phyloP scores from a whole-genome alignment of 2,888 invertebrate genomes.

The Pachydiplax longipennis region DNA sequence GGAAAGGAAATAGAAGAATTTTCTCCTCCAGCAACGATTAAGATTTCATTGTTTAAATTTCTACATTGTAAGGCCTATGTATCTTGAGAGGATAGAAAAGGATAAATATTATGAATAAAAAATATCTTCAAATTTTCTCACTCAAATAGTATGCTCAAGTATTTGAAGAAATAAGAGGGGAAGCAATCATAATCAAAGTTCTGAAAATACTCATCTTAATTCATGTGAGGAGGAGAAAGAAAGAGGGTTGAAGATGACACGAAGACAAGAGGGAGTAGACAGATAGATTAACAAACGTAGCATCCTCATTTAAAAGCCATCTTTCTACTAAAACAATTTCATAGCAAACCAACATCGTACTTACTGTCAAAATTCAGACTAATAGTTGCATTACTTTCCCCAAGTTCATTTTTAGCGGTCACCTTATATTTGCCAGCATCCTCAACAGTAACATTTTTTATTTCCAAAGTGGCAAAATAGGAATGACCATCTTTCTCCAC shows the following conservation, averaged over 20 bases:
- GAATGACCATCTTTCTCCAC: conserved; percentile 92
- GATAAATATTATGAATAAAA: too few species aligned
- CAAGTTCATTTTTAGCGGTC: conserved; percentile 96
- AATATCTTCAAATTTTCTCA: too few species aligned
- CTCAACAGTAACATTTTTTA: conserved; percentile 93
- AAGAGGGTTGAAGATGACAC: background rate
- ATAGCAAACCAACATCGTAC: conserved; percentile 59
- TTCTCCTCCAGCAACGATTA: conserved; percentile 7
- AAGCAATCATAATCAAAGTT: background rate
- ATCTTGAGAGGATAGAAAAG: too few species aligned
- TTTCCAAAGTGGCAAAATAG: conserved; percentile 91
- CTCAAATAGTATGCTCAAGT: too few species aligned
- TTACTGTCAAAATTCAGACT: conserved; percentile 98
- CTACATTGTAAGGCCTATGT: too few species aligned
- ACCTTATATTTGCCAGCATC: conserved; percentile 98
- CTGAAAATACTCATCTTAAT: background rate
- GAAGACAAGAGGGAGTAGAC: background rate
- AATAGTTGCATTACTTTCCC: conserved; percentile 96
- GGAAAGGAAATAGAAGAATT: background rate
- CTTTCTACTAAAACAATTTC: conserved; percentile 43
- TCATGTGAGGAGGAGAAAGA: background rate
- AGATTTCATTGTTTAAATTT: background rate
- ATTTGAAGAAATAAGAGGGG: too few species aligned
- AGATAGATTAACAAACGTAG: conserved; percentile 1
- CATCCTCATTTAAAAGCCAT: conserved; percentile 44